A percentile compares a stretch with the other conserved stretches of the same genome.
Conservation (phyloP, 2,113 vertebrate genomes). For the Petrocephalus zakoni region DNA sequence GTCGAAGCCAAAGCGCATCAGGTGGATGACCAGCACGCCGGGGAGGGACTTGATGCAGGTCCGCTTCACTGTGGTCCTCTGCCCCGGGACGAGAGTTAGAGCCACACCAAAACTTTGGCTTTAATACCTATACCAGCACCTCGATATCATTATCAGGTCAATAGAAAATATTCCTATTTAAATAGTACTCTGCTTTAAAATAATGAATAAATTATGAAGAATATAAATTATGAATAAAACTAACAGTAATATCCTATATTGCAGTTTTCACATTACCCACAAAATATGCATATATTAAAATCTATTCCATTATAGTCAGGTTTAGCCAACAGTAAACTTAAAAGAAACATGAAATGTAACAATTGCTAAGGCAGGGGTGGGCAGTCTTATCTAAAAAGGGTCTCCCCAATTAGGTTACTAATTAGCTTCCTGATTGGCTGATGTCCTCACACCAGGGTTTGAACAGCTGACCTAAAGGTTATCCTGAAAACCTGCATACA, state of each 20-base stretch:
- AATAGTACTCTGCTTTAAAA: background rate
- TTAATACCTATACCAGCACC: background rate
- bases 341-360: background rate
- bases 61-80: conserved; percentile 96
- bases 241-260: background rate
- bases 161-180: background rate
- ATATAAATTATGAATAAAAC: background rate
- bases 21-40: conserved; percentile 88
- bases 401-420: too few species aligned
- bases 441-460: too few species aligned
- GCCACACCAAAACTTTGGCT: background rate
- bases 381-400: too few species aligned
- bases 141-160: background rate
- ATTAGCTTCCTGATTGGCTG: too few species aligned
- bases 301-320: background rate
- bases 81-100: conserved; percentile 40
- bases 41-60: conserved; percentile 95
- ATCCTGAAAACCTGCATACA: too few species aligned
- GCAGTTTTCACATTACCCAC: background rate
- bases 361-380: background rate
- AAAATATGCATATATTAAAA: background rate
- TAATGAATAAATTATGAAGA: too few species aligned
- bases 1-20: conserved; percentile 98
- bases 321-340: background rate
- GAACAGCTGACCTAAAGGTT: too few species aligned